phyloP scores from a whole-genome alignment of 2,113 vertebrate genomes.

The Ariopsis seemanni region DNA sequence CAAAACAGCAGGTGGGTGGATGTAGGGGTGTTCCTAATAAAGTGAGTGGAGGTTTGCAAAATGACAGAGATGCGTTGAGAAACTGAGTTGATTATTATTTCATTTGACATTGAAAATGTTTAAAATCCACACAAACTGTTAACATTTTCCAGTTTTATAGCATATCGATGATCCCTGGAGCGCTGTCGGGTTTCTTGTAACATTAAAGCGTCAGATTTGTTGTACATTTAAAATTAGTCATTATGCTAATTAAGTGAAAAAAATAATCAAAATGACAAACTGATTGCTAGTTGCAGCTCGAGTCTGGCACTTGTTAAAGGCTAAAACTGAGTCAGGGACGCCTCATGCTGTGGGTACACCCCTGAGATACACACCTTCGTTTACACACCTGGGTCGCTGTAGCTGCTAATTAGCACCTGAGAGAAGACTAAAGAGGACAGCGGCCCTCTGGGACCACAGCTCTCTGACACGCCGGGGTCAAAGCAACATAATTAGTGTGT shows the following conservation, averaged over 20 bases:
- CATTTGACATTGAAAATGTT: too few species aligned
- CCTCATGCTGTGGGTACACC: not conserved
- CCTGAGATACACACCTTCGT: not conserved
- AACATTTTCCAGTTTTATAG: too few species aligned
- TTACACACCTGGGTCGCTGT: not conserved
- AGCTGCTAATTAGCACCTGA: constrained; percentile 20
- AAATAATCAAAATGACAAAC: not conserved
- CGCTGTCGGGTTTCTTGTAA: too few species aligned
- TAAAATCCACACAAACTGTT: too few species aligned
- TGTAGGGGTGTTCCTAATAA: too few species aligned
- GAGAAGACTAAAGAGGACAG: not conserved
- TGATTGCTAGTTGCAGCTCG: not conserved
- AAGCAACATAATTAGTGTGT: constrained; percentile 6
- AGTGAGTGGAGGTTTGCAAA: too few species aligned
- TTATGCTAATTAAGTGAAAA: not conserved
- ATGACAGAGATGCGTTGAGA: too few species aligned
- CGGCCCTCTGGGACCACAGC: not conserved
- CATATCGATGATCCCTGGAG: too few species aligned
- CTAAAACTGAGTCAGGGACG: not conserved
- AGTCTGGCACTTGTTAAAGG: not conserved
- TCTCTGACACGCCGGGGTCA: not conserved
- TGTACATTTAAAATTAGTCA: not conserved
- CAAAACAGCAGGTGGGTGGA: too few species aligned
- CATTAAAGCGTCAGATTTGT: not conserved
- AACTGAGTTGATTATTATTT: too few species aligned